A percentile compares a stretch with the other conserved stretches of the same genome.
Evolutionary conservation across 2,888 invertebrate species (phyloP).

Genomic region (Cantharis flavilabris): DNA sequence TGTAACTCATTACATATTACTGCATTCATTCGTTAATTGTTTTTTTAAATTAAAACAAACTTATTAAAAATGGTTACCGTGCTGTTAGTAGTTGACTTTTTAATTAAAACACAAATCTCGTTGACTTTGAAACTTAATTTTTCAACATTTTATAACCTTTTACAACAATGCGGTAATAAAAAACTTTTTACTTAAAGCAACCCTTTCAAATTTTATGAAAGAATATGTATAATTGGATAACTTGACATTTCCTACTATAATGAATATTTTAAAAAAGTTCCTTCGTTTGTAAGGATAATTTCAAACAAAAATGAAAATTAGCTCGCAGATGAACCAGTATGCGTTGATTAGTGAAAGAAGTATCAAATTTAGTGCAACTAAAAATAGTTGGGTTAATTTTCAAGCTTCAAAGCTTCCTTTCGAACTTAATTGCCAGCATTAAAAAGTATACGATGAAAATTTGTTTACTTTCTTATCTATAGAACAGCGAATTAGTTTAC

Average conservation of each 20-base stretch:
- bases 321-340: too few relatives aligned
- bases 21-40: neutral
- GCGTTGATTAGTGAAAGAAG: too few relatives aligned
- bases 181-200: neutral
- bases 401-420: neutral
- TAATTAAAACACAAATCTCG: neutral
- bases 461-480: slow-evolving; percentile 3
- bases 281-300: too few relatives aligned
- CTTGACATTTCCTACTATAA: neutral
- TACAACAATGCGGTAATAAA: neutral
- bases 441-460: neutral
- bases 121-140: neutral
- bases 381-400: neutral
- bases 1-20: neutral
- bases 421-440: neutral
- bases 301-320: too few relatives aligned
- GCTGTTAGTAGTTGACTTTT: neutral
- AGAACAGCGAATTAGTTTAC: slow-evolving; percentile 7
- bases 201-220: neutral
- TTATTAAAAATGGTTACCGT: neutral
- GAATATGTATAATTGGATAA: neutral
- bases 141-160: neutral
- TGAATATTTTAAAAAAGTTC: neutral
- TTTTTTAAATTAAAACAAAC: neutral
- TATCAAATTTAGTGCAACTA: neutral